Percentiles rank a stretch among this genome's conserved stretches.
Conservation (phyloP, 2,113 vertebrate genomes). For the Piprites chloris region DNA sequence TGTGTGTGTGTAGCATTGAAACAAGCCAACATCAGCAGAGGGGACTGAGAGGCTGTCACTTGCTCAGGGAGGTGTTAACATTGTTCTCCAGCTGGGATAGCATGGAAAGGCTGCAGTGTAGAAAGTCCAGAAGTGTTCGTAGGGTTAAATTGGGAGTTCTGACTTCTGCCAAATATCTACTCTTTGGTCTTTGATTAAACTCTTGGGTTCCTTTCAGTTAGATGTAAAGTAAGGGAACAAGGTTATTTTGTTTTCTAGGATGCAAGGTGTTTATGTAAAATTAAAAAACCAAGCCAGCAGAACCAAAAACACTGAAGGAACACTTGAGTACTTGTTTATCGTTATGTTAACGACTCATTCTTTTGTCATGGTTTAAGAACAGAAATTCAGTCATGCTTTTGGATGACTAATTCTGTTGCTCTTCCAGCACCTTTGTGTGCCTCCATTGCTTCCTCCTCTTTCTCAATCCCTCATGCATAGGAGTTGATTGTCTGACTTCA, state of each 20-base stretch:
- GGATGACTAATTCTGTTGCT: slow-evolving; percentile 22
- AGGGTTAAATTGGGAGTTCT: neutral
- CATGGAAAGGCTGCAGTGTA: neutral
- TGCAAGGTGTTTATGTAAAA: neutral
- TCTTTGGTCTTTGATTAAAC: neutral
- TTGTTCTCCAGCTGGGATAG: neutral
- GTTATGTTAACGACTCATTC: neutral
- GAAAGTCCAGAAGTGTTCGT: neutral
- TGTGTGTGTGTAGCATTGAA: neutral
- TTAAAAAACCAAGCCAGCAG: neutral
- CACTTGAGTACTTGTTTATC: neutral
- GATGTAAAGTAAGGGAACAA: neutral
- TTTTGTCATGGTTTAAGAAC: neutral
- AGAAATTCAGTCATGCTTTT: neutral
- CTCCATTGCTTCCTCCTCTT: neutral
- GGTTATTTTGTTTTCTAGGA: neutral
- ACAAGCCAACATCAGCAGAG: neutral
- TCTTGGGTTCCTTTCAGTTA: neutral
- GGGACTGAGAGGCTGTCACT: neutral
- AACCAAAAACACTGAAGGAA: neutral
- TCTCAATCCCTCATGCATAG: neutral
- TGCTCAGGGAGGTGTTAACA: neutral
- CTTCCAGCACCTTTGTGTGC: neutral
- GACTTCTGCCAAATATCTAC: neutral
- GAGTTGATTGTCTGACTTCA: neutral